Evolutionary conservation across 2,113 vertebrate genomes (phyloP).

Genomic region (Rynchops niger): DNA sequence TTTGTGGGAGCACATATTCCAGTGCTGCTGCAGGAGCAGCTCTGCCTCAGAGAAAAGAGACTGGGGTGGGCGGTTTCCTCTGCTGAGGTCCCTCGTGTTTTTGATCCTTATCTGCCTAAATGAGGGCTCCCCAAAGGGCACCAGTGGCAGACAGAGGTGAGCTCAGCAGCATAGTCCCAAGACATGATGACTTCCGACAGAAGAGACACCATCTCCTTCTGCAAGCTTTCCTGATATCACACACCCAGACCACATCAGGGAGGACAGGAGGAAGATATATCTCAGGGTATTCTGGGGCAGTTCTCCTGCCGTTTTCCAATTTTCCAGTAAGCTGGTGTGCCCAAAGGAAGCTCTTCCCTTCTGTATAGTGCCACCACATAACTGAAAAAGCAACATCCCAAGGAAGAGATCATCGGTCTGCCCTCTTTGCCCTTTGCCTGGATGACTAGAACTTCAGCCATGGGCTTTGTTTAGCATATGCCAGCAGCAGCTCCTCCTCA

Average conservation of each 20-base stretch:
- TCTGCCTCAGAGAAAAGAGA: neutral
- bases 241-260: neutral
- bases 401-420: neutral
- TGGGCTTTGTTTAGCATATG: neutral
- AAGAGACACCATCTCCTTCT: neutral
- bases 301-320: neutral
- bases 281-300: neutral
- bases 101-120: neutral
- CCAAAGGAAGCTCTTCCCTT: neutral
- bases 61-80: accelerated
- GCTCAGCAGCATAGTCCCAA: neutral
- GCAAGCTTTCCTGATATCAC: neutral
- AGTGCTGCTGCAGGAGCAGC: neutral
- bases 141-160: neutral
- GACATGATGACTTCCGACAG: neutral
- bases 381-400: neutral
- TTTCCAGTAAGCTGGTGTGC: neutral
- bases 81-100: neutral
- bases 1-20: neutral
- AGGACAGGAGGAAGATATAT: neutral
- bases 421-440: neutral
- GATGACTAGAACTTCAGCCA: neutral
- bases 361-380: neutral
- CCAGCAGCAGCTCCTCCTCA: neutral
- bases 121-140: neutral